Percentiles rank a stretch among this genome's conserved stretches.
Conservation (phyloP, 2,888 invertebrate genomes). For the Sphaerophoria taeniata region DNA sequence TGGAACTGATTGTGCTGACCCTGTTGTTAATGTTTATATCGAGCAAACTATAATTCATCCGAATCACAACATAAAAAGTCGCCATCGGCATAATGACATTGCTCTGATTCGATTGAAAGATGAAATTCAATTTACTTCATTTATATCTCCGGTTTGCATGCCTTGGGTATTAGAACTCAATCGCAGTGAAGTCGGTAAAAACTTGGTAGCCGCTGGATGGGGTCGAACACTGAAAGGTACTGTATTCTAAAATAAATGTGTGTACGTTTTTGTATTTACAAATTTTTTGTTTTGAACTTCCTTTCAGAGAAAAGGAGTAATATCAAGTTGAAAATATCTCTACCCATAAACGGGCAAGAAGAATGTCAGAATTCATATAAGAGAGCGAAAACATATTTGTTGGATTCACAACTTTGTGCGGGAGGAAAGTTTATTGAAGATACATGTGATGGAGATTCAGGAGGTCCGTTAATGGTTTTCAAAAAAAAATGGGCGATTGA, state of each 20-base stretch:
- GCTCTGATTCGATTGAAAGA: slow-evolving; percentile 86
- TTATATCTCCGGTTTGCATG: slow-evolving; percentile 84
- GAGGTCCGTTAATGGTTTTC: slow-evolving; percentile 84
- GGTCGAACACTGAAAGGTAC: slow-evolving; percentile 83
- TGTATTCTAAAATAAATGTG: neutral
- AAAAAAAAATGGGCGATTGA: slow-evolving; percentile 61
- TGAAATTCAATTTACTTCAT: slow-evolving; percentile 84
- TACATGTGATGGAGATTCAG: slow-evolving; percentile 85
- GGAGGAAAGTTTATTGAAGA: slow-evolving; percentile 82
- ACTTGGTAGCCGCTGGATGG: slow-evolving; percentile 85
- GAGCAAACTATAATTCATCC: slow-evolving; percentile 86
- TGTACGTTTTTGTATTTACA: neutral
- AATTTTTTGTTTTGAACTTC: neutral
- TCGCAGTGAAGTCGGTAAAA: slow-evolving; percentile 79
- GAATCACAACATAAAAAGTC: slow-evolving; percentile 84
- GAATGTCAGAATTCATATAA: slow-evolving; percentile 80
- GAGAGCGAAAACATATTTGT: slow-evolving; percentile 24
- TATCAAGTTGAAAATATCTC: slow-evolving; percentile 78
- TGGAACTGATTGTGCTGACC: slow-evolving; percentile 84
- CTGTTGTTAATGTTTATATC: slow-evolving; percentile 85
- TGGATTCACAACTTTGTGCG: slow-evolving; percentile 71
- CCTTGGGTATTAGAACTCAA: slow-evolving; percentile 79
- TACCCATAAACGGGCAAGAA: slow-evolving; percentile 82
- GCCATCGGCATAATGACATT: slow-evolving; percentile 87
- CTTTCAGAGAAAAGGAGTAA: slow-evolving; percentile 41